Evolutionary conservation across 2,797 vertebrate genomes (phyloP).

Genomic region (Tokudaia tokunoshimensis): DNA sequence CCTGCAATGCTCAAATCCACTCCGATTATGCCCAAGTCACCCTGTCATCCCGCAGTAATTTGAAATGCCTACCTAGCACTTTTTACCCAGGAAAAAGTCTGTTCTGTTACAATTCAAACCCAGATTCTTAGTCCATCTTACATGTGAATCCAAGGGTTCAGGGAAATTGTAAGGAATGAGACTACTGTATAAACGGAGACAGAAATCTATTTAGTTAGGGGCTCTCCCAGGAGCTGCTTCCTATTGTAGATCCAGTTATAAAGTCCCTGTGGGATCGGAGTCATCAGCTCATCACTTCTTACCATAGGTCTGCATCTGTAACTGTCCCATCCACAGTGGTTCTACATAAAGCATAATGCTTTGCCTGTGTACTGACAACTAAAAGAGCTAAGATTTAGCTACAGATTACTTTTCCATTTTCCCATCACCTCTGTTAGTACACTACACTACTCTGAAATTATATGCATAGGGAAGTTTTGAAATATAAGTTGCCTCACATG

Average conservation of each 20-base stretch:
- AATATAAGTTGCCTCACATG: conserved; percentile 46
- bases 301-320: neutral
- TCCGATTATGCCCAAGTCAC: neutral
- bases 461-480: neutral
- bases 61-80: neutral
- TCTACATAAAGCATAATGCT: conserved; percentile 18
- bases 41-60: neutral
- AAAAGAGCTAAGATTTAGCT: neutral
- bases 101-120: neutral
- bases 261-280: neutral
- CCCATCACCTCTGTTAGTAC: neutral
- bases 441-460: conserved; percentile 32
- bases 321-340: neutral
- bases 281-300: neutral
- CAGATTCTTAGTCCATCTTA: neutral
- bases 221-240: conserved; percentile 30
- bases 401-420: neutral
- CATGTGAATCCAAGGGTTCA: neutral
- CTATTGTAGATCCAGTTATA: neutral
- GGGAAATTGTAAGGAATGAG: conserved; percentile 4
- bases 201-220: neutral
- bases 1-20: neutral
- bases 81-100: conserved; percentile 18
- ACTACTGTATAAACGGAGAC: neutral
- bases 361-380: neutral